Evolutionary conservation across 2,113 vertebrate genomes (phyloP).

Genomic region (Prunella fulvescens): DNA sequence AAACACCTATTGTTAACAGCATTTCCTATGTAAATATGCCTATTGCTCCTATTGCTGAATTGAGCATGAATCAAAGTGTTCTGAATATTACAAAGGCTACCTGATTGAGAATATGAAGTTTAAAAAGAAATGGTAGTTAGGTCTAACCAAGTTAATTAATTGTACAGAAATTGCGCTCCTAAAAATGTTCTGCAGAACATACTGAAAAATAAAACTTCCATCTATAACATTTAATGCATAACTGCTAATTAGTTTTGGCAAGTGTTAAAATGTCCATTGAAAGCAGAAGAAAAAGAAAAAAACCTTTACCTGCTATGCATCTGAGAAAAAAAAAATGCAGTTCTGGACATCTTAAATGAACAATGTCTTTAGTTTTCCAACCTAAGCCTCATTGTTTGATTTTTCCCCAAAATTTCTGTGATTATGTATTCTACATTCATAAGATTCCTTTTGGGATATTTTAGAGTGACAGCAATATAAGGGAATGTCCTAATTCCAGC

Average conservation of each 20-base stretch:
- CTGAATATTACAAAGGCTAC: not conserved
- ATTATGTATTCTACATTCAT: not conserved
- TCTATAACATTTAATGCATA: not conserved
- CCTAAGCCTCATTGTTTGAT: not conserved
- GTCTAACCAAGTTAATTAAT: not conserved
- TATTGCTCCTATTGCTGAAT: not conserved
- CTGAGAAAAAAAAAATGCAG: not conserved
- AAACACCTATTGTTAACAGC: not conserved
- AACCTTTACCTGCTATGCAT: fast-evolving
- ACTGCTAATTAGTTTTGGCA: not conserved
- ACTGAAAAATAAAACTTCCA: not conserved
- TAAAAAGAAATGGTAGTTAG: not conserved
- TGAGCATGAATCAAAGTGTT: not conserved
- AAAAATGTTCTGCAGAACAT: not conserved
- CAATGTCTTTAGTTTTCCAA: not conserved
- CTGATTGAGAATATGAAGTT: not conserved
- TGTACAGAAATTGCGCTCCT: not conserved
- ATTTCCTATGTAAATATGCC: not conserved
- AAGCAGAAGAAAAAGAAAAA: not conserved
- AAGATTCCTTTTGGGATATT: not conserved
- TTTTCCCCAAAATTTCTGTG: not conserved
- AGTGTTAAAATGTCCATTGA: not conserved
- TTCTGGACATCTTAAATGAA: not conserved
- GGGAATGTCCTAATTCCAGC: not conserved
- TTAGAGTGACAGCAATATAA: not conserved